phyloP scores from a whole-genome alignment of 2,888 invertebrate genomes.

The Schizaphis graminum region DNA sequence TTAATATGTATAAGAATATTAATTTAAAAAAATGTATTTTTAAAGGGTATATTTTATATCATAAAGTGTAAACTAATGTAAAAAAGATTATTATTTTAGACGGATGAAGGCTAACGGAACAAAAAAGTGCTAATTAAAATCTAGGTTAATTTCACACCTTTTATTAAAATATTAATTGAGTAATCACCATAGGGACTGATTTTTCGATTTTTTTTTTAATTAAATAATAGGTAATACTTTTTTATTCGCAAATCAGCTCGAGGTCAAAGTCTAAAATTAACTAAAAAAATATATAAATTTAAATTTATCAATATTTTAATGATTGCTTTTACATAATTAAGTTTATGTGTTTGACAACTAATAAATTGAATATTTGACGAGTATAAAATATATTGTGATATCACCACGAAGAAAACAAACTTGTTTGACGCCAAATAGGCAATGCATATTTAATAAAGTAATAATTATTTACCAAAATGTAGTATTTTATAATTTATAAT shows the following conservation, averaged over 20 bases:
- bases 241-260: not conserved
- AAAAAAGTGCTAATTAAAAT: slow-evolving; percentile 11
- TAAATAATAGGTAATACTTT: slow-evolving; percentile 1
- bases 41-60: not conserved
- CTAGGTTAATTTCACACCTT: not conserved
- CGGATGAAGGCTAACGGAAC: not conserved
- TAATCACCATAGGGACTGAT: slow-evolving; percentile 24
- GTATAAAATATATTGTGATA: not conserved
- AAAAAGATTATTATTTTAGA: not conserved
- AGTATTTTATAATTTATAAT: not conserved
- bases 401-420: not conserved
- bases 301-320: not conserved
- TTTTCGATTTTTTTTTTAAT: not conserved
- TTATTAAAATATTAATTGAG: slow-evolving; percentile 20
- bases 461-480: not conserved
- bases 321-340: not conserved
- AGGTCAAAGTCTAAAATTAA: not conserved
- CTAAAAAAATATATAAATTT: not conserved
- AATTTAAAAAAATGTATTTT: not conserved
- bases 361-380: not conserved
- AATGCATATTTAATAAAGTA: not conserved
- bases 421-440: not conserved
- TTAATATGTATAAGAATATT: not conserved
- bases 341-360: not conserved
- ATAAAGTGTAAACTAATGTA: not conserved